Conservation (phyloP, 2,888 invertebrate species). For the Sicus ferrugineus region DNA sequence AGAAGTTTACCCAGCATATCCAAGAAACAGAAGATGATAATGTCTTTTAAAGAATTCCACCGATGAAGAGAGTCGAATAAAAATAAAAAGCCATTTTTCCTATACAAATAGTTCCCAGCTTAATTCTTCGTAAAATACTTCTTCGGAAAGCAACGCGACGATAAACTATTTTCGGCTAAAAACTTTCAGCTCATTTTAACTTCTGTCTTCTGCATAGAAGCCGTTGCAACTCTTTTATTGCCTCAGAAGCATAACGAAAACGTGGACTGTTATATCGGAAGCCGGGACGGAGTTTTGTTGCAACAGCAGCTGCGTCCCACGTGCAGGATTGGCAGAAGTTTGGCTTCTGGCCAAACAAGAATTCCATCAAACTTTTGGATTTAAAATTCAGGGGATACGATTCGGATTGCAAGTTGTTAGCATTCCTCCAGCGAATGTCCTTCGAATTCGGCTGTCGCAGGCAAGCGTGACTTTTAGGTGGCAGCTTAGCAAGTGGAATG, state of each 20-base stretch:
- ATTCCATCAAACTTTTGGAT: slow-evolving; percentile 24
- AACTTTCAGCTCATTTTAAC: too few species aligned
- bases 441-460: neutral
- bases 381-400: slow-evolving; percentile 11
- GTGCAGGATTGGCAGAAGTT: neutral
- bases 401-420: slow-evolving; percentile 17
- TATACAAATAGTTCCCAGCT: neutral
- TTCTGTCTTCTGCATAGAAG: neutral
- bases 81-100: neutral
- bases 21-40: neutral
- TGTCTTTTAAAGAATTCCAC: neutral
- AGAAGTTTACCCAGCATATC: too few species aligned
- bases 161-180: neutral
- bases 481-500: too few species aligned
- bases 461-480: too few species aligned
- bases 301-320: neutral
- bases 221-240: neutral
- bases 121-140: neutral
- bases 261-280: too few species aligned
- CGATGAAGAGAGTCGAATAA: neutral
- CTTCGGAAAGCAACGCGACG: too few species aligned
- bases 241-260: neutral
- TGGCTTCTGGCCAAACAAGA: slow-evolving; percentile 1
- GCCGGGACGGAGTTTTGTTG: too few species aligned
- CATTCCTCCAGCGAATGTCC: slow-evolving; percentile 2